These are phyloP conservation scores for Phalangium opilio DNA, from an alignment of 2,888 invertebrate species.

Conservation along the genomic window DNA sequence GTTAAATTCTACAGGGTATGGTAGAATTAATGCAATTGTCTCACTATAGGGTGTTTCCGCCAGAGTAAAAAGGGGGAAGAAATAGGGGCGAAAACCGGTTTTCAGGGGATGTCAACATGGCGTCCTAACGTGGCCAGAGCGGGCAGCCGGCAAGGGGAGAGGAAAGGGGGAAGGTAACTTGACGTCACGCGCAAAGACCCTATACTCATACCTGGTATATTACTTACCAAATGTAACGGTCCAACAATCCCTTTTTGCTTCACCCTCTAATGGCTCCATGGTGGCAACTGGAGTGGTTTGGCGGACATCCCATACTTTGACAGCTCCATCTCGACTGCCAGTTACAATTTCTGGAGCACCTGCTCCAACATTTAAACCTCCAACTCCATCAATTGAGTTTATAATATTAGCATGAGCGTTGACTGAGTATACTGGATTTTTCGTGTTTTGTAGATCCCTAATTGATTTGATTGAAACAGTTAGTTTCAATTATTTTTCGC, in stretches of 20 bases:
- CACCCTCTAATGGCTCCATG: constrained; percentile 59
- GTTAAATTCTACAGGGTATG: not conserved
- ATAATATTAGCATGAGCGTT: constrained; percentile 69
- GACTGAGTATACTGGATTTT: constrained; percentile 57
- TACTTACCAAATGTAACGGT: constrained; percentile 59
- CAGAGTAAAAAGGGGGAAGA: no score
- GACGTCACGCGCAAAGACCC: no score
- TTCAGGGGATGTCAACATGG: no score
- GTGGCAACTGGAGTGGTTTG: constrained; percentile 77
- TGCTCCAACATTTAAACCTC: constrained; percentile 60
- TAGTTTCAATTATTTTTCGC: not conserved
- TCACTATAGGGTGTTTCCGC: not conserved
- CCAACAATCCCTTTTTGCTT: constrained; percentile 76
- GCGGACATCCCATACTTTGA: constrained; percentile 89
- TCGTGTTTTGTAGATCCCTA: constrained; percentile 63
- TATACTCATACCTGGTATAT: not conserved
- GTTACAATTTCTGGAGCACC: constrained; percentile 92
- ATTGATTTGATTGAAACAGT: not conserved
- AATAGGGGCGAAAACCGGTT: no score
- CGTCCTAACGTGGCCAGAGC: no score
- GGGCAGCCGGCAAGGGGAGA: no score
- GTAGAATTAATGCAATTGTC: not conserved
- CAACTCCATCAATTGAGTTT: constrained; percentile 79
- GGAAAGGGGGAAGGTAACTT: no score
- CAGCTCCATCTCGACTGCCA: constrained; percentile 81